A percentile compares a stretch with the other conserved stretches of the same genome.
Conservation (phyloP, 2,888 invertebrate species). For the Harmothoe impar region DNA sequence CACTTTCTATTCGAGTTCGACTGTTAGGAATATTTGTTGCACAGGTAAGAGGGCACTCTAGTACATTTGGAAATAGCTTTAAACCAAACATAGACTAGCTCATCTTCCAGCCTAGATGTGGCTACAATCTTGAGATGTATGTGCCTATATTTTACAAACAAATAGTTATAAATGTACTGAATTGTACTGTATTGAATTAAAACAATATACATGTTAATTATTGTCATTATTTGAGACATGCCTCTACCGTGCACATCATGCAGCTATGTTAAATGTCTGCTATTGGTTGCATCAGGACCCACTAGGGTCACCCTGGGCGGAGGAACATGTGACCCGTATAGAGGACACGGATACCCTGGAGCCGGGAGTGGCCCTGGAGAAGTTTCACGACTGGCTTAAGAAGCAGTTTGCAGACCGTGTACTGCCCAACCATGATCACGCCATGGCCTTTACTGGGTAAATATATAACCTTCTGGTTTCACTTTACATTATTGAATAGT, state of each 20-base stretch:
- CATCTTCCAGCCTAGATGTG: too few relatives aligned
- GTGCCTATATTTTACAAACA: too few relatives aligned
- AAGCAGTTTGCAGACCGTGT: constrained; percentile 20
- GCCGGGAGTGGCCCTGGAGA: constrained; percentile 47
- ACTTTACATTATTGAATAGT: background rate
- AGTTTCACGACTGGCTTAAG: constrained; percentile 56
- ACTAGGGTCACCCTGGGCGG: constrained; percentile 59
- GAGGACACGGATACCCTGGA: constrained; percentile 50
- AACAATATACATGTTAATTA: too few relatives aligned
- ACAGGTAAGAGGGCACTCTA: constrained; percentile 48
- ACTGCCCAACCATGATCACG: constrained; percentile 60
- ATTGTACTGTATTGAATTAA: too few relatives aligned
- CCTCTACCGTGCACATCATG: too few relatives aligned
- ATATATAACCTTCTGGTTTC: too few relatives aligned
- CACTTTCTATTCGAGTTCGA: constrained; percentile 39
- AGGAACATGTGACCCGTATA: background rate
- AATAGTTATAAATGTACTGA: too few relatives aligned
- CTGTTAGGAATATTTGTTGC: constrained; percentile 47
- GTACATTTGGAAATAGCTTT: too few relatives aligned
- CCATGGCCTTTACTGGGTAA: constrained; percentile 64
- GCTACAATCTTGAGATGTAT: too few relatives aligned
- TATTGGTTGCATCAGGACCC: constrained; percentile 54
- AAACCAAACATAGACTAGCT: too few relatives aligned
- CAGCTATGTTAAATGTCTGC: too few relatives aligned
- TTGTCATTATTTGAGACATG: too few relatives aligned